Conservation (phyloP, 2,113 vertebrate genomes). For the Potamarius usumacintae region DNA sequence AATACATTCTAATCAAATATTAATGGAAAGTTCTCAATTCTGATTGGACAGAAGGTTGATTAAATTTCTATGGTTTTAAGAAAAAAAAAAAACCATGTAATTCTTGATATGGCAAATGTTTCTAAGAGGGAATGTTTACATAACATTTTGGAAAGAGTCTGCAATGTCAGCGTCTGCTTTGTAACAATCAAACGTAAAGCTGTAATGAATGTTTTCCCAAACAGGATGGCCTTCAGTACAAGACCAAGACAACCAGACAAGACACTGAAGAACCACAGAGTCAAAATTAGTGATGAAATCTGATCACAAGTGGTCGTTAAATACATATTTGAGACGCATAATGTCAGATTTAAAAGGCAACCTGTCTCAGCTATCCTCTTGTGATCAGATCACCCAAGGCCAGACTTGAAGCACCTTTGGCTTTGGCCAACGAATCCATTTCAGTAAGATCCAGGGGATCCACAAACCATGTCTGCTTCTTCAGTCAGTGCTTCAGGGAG, state of each 20-base stretch:
- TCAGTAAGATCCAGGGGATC: not conserved
- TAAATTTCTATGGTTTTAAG: not conserved
- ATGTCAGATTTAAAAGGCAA: not conserved
- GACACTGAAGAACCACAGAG: not conserved
- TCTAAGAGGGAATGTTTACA: not conserved
- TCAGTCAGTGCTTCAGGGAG: slow-evolving; percentile 7
- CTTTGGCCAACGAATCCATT: slow-evolving; percentile 2
- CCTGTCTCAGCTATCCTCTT: not conserved
- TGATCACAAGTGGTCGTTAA: not conserved
- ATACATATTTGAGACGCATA: not conserved
- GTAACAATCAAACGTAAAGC: not conserved
- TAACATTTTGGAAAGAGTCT: not conserved
- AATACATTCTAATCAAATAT: not conserved
- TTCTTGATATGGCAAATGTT: not conserved
- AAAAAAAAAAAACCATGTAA: not conserved
- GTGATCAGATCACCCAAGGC: not conserved
- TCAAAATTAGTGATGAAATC: not conserved
- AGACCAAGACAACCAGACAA: not conserved
- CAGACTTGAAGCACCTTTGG: not conserved
- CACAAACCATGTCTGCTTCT: slow-evolving; percentile 10
- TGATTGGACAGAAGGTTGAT: not conserved
- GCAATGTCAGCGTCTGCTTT: not conserved
- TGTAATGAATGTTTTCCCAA: not conserved
- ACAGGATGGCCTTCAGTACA: too few relatives aligned
- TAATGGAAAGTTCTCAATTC: not conserved